Evolutionary conservation across 2,113 vertebrate genomes (phyloP), one percentile per base, ranked within the genome.

Genomic region (Cinclus mexicanus): DNA sequence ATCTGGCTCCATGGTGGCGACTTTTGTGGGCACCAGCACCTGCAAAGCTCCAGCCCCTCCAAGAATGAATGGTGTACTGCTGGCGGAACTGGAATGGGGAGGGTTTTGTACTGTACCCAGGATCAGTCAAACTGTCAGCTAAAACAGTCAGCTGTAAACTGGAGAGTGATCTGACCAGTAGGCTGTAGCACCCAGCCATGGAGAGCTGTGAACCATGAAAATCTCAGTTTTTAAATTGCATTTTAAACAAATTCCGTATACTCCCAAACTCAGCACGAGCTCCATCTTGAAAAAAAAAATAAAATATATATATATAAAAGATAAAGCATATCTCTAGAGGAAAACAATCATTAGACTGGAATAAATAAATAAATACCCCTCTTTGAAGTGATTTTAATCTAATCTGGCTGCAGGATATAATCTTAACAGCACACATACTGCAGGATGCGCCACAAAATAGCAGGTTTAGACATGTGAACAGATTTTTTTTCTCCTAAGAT

Each of bases 371-470:
- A 95, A 94, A 91, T 87, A 82, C 19, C 12, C 19, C 17, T 78
- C 90, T 95, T 60, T 95, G 81, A 93, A 96, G 81, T 94, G 39
- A 94, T 96, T 90, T 95, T 85, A 95, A 95, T 93, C 87, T 91
- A 83, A 94, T 93, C 68, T 92, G 85, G 75, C 94, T 96, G 94
- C 50, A 26, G 92, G 95, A 95, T 80, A 94, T 79, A 95, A 93
- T 85, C 82, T 79, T 95, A 91, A n/a, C 75, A 90, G 87, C 46
- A 25, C 78, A 92, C 9, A 1, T 85, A 86, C 83, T 88, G 79
- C 91, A 94, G 53, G 70, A 89, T 1, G 20, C 67, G 91, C 90
- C 53, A 41, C 14, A 7, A 90, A 93, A 87, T 20, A 79, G 83
- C 92, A 91, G 78, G 85, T 96, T 96, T 89, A 91, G 90, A 91